phyloP scores from a whole-genome alignment of 2,113 vertebrate genomes.

The Dicentrarchus labrax region DNA sequence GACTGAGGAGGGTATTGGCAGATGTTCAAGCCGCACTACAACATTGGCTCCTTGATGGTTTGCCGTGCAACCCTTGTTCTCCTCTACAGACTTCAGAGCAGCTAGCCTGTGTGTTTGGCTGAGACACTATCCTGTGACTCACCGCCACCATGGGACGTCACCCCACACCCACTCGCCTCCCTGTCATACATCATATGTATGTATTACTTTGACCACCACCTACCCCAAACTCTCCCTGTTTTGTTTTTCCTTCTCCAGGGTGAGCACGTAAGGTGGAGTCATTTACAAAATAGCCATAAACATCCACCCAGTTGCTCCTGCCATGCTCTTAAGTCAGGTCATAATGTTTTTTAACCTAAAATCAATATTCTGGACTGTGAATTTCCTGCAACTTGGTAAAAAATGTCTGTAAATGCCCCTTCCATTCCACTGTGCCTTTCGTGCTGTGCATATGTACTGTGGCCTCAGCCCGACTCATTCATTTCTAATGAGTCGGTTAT shows the following conservation, averaged over 20 bases:
- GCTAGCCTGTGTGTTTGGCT: conserved; percentile 49
- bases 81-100: conserved; percentile 36
- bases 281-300: conserved; percentile 59
- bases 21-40: conserved; percentile 37
- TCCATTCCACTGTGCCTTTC: conserved; percentile 67
- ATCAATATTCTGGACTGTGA: conserved; percentile 75
- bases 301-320: conserved; percentile 41
- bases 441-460: conserved; percentile 67
- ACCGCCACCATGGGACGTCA: conserved; percentile 59
- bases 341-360: conserved; percentile 70
- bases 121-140: conserved; percentile 60
- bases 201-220: conserved; percentile 36
- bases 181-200: conserved; percentile 62
- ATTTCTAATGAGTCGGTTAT: conserved; percentile 78
- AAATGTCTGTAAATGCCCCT: conserved; percentile 59
- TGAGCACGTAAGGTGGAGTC: conserved; percentile 47
- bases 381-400: conserved; percentile 64
- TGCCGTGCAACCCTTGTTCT: conserved; percentile 30
- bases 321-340: conserved; percentile 53
- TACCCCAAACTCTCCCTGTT: conserved; percentile 16
- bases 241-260: conserved; percentile 45
- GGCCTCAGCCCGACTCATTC: conserved; percentile 67
- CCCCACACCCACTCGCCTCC: conserved; percentile 53
- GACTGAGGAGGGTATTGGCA: conserved; percentile 47
- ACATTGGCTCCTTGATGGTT: conserved; percentile 20